phyloP scores from a whole-genome alignment of 2,113 vertebrate genomes.

The Brachypodius melanocephalos region DNA sequence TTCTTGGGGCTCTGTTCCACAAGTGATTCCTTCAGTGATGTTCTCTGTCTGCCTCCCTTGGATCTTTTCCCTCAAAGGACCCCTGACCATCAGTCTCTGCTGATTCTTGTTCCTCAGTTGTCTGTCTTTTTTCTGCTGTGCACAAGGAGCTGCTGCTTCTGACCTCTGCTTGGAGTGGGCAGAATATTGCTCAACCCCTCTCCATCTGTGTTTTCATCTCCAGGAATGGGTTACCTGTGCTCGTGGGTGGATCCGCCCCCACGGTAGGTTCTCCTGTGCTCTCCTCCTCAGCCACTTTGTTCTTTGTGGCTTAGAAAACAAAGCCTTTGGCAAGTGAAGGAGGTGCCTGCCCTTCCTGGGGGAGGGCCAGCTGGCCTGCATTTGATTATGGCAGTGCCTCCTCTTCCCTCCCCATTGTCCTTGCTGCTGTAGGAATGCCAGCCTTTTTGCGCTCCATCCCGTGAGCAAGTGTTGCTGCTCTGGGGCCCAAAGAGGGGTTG shows the following conservation, averaged over 20 bases:
- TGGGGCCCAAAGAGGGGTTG: constrained; percentile 37
- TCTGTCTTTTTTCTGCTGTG: not conserved
- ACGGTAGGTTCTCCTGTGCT: not conserved
- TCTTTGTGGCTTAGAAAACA: constrained; percentile 60
- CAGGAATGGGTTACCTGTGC: not conserved
- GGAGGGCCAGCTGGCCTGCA: constrained; percentile 63
- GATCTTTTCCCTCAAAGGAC: not conserved
- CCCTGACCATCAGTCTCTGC: not conserved
- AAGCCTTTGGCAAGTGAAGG: constrained; percentile 62
- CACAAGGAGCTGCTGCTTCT: not conserved
- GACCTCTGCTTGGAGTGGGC: not conserved
- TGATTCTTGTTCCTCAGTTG: not conserved
- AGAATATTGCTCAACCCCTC: not conserved
- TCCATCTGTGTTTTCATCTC: not conserved
- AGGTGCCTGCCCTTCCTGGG: constrained; percentile 55
- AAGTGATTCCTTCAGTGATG: fast-evolving
- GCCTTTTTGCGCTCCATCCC: not conserved
- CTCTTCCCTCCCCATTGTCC: constrained; percentile 59
- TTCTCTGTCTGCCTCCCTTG: not conserved
- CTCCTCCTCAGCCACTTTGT: constrained; percentile 6
- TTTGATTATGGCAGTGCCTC: constrained; percentile 55
- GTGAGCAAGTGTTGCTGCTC: constrained; percentile 43
- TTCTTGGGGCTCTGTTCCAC: not conserved
- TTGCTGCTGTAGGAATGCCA: constrained; percentile 53
- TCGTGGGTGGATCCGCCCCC: not conserved